Conservation (phyloP, 2,113 vertebrate genomes). For the Mellivora capensis region DNA sequence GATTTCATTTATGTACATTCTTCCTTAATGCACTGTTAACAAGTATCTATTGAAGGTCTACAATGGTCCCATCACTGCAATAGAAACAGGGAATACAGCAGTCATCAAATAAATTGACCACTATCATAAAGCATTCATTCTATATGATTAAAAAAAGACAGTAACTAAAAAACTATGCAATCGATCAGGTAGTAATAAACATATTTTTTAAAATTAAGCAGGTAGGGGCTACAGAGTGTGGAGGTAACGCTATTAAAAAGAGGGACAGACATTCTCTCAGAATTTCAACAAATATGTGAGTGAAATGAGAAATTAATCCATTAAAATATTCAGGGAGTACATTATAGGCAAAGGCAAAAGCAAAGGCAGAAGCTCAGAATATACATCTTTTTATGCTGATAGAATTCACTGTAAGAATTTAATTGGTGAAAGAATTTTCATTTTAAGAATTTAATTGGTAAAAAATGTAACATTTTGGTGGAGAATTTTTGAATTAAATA, state of each 20-base stretch:
- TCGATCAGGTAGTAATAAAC: background rate
- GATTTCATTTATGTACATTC: background rate
- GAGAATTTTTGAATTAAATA: slow-evolving; percentile 13
- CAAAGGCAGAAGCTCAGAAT: background rate
- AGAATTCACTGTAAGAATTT: background rate
- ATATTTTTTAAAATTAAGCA: background rate
- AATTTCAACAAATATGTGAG: background rate
- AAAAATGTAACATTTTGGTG: background rate
- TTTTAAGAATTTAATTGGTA: background rate
- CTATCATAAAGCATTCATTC: background rate
- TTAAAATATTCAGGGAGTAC: background rate
- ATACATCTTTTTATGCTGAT: background rate
- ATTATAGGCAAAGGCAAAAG: background rate
- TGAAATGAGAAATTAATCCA: background rate
- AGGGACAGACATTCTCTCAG: background rate
- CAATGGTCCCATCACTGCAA: background rate
- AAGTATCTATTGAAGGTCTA: background rate
- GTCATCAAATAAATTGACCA: background rate
- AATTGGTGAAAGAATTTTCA: background rate
- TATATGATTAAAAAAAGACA: background rate
- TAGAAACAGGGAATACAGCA: background rate
- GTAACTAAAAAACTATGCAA: background rate
- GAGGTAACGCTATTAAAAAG: background rate
- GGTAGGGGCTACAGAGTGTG: background rate
- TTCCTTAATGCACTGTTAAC: background rate